These are phyloP conservation scores for Lepus timidus DNA, from an alignment of 2,113 vertebrate genomes.

Conservation along the genomic window DNA sequence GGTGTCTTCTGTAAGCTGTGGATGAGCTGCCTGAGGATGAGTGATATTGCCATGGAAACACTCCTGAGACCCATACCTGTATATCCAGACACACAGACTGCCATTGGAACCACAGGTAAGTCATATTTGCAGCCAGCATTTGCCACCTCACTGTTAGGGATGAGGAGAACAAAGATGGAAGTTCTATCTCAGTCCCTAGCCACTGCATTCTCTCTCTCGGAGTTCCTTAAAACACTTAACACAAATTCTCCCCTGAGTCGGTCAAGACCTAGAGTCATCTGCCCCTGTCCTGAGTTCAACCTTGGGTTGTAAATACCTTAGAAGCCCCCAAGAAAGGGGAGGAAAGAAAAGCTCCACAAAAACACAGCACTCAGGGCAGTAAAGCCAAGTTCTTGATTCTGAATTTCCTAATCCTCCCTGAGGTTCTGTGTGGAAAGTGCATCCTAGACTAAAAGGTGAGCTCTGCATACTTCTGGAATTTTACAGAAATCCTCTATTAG, in stretches of 20 bases:
- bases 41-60: neutral
- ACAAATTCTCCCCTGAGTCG: neutral
- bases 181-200: neutral
- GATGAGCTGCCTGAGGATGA: neutral
- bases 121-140: neutral
- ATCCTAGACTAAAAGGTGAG: neutral
- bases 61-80: neutral
- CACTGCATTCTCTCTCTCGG: neutral
- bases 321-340: neutral
- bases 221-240: neutral
- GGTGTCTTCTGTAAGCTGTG: neutral
- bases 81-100: neutral
- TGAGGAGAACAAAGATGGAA: neutral
- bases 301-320: neutral
- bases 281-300: neutral
- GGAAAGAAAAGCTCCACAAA: neutral
- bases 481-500: neutral
- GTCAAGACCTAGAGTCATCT: neutral
- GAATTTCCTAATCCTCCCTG: neutral
- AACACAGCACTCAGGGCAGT: neutral
- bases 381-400: neutral
- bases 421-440: neutral
- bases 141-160: accelerated
- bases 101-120: neutral
- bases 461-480: neutral